phyloP scores from a whole-genome alignment of 1,140 invertebrate genomes.

The Drosophila teissieri region DNA sequence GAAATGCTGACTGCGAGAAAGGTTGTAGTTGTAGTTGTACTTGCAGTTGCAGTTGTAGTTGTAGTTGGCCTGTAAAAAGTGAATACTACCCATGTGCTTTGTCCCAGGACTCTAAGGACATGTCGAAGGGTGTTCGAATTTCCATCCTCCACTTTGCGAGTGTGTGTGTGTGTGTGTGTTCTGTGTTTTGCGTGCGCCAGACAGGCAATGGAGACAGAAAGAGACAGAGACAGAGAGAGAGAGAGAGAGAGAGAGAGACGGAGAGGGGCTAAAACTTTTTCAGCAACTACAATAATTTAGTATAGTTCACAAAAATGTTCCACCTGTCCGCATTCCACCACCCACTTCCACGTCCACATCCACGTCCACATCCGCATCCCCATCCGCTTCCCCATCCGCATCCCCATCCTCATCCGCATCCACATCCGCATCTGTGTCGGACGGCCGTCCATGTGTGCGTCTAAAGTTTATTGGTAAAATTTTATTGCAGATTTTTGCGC shows the following conservation, averaged over 20 bases:
- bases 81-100: neutral
- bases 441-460: conserved; percentile 57
- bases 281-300: conserved; percentile 81
- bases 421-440: conserved; percentile 42
- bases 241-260: neutral
- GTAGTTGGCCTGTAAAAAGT: neutral
- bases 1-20: neutral
- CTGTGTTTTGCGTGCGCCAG: conserved; percentile 23
- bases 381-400: neutral
- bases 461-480: conserved; percentile 83
- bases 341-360: conserved; percentile 10
- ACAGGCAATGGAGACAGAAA: conserved; percentile 1
- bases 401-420: conserved; percentile 16
- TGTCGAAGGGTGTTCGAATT: conserved; percentile 5
- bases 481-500: conserved; percentile 81
- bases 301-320: conserved; percentile 80
- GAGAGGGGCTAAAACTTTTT: conserved; percentile 51
- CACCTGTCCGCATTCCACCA: conserved; percentile 61
- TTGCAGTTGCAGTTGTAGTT: neutral
- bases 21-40: too few species aligned
- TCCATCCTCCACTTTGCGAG: neutral
- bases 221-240: too few species aligned
- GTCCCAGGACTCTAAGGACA: neutral
- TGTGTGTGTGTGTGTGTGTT: conserved; percentile 16
- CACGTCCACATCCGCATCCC: conserved; percentile 30